Evolutionary conservation across 30 jellyfish, hydroid and myxozoan genomes (phyloP).

Genomic region (Mastigias papua): DNA sequence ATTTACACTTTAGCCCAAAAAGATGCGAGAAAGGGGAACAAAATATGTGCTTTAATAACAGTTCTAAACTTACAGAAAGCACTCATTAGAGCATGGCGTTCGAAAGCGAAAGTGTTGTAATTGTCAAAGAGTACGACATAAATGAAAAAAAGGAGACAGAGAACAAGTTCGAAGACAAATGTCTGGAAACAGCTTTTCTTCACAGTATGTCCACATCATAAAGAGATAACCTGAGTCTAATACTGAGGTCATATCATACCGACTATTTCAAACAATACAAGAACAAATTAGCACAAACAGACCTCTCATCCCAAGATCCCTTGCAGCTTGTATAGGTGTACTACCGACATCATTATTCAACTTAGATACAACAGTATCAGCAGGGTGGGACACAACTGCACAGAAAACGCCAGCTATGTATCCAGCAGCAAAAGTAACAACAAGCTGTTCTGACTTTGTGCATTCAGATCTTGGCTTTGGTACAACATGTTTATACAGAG

Average conservation of each 20-base stretch:
- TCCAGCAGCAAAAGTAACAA: slow-evolving; percentile 99
- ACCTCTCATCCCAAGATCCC: slow-evolving; percentile 98
- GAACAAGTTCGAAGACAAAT: too few relatives aligned
- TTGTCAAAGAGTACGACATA: too few relatives aligned
- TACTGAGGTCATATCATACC: neutral
- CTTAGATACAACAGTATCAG: slow-evolving; percentile 98
- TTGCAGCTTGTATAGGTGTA: slow-evolving; percentile 98
- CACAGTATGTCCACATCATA: too few relatives aligned
- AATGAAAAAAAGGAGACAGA: too few relatives aligned
- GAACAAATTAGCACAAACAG: neutral
- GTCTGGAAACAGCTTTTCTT: too few relatives aligned
- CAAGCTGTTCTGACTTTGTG: slow-evolving; percentile 93
- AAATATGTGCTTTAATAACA: too few relatives aligned
- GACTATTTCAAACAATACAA: neutral
- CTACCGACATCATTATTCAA: slow-evolving; percentile 97
- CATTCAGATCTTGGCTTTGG: slow-evolving; percentile 99
- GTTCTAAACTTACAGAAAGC: too few relatives aligned
- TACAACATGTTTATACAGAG: slow-evolving; percentile 90
- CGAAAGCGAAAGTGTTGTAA: too few relatives aligned
- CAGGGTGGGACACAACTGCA: slow-evolving; percentile 99
- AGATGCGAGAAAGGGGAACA: too few relatives aligned
- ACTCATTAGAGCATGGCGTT: too few relatives aligned
- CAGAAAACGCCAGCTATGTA: slow-evolving; percentile 99
- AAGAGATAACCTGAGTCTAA: too few relatives aligned
- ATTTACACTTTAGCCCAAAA: too few relatives aligned